Evolutionary conservation across 2,888 invertebrate genomes (phyloP).

Genomic region (Temnothorax unifasciatus): DNA sequence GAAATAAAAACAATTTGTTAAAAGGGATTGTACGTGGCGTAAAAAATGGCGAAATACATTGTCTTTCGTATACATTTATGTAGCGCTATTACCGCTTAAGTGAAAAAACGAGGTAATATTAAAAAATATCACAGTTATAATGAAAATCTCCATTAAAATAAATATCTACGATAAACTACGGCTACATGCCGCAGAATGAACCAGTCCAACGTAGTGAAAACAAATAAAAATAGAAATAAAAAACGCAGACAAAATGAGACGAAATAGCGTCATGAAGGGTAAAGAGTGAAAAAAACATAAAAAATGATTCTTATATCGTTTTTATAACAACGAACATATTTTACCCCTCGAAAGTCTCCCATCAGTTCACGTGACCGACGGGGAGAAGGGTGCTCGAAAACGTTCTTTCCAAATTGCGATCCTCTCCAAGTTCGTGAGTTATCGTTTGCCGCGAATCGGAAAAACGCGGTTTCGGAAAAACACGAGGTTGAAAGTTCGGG

Average conservation of each 20-base stretch:
- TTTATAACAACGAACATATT: conserved; percentile 14
- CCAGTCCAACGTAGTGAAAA: background rate
- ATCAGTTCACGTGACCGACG: background rate
- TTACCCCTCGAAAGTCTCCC: background rate
- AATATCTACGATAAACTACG: background rate
- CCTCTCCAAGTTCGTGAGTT: conserved; percentile 23
- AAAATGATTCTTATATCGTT: conserved; percentile 34
- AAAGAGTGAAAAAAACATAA: conserved; percentile 7
- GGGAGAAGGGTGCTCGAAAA: conserved; percentile 18
- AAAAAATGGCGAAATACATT: background rate
- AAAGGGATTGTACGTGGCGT: background rate
- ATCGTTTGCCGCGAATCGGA: conserved; percentile 33
- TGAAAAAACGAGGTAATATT: conserved; percentile 6
- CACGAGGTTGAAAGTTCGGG: background rate
- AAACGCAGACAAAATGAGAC: background rate
- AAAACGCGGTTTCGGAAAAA: conserved; percentile 24
- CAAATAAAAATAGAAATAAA: background rate
- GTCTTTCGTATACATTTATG: conserved; percentile 4
- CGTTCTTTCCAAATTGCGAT: conserved; percentile 25
- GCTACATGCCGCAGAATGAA: background rate
- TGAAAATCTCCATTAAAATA: conserved; percentile 22
- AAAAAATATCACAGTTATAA: conserved; percentile 23
- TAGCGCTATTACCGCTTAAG: background rate
- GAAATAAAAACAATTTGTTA: background rate
- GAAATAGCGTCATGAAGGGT: background rate